phyloP scores from a whole-genome alignment of 2,113 vertebrate species.

The Eudorcas thomsonii region DNA sequence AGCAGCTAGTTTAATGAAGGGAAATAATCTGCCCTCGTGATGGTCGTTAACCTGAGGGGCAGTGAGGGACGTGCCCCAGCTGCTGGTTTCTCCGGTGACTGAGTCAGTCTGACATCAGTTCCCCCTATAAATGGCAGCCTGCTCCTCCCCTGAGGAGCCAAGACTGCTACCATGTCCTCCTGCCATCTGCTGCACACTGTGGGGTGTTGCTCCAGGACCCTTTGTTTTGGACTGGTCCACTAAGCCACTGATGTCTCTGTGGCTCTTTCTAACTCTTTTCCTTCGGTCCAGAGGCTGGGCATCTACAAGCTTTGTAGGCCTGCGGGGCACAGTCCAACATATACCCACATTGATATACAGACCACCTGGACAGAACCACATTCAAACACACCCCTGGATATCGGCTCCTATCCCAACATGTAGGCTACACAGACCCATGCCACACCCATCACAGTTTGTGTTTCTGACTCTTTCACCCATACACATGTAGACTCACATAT shows the following conservation, averaged over 20 bases:
- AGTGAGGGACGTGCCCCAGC: neutral
- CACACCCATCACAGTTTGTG: neutral
- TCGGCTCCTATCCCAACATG: neutral
- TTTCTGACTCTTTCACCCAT: no score
- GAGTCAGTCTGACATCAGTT: neutral
- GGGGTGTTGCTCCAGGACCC: neutral
- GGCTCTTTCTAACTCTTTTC: neutral
- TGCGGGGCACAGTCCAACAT: neutral
- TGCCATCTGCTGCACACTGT: neutral
- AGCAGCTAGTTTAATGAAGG: neutral
- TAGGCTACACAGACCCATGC: accelerated
- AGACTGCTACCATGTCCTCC: neutral
- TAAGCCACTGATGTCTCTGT: neutral
- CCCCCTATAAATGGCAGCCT: neutral
- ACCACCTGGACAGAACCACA: neutral
- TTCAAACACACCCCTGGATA: neutral
- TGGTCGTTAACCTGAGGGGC: neutral
- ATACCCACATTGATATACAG: accelerated
- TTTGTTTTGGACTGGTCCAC: neutral
- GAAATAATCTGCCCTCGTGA: neutral
- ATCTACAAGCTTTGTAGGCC: neutral
- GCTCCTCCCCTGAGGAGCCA: neutral
- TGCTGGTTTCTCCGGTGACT: neutral
- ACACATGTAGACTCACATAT: no score
- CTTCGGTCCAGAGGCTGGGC: neutral